Base-by-base conservation (phyloP, 2,113 vertebrate genomes). In the Chamaea fasciata region DNA sequence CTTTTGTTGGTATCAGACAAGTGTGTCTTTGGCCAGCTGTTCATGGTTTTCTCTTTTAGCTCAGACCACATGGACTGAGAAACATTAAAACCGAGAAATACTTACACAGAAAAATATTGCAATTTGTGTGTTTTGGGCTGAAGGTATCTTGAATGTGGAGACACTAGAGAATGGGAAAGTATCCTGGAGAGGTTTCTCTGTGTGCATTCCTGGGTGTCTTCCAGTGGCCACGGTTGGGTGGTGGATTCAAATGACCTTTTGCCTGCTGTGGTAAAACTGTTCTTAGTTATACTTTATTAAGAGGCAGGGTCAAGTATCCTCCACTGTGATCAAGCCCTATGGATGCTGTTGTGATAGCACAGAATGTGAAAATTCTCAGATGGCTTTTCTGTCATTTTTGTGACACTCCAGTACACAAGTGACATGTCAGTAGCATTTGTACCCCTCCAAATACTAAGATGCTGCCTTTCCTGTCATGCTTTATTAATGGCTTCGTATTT, bases 21-120 rank as follows among this genome's bases (percentile, higher is more conserved):
- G 12, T 74, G 20, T 14, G 5, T 35, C 14, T 75, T 50, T 18
- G 28, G 19, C 11, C 17, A 33, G 8, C 27, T 71, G 18, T 41
- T 79, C 33, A 47, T 74, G 14, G 3, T 57, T 69, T 88, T 27
- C 3, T 52, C 1, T 46, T 81, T 83, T 44, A 37, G 33, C 7
- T 8, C 26, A 22, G 2, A 30, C 8, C 11, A 5, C 18, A 26
- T 1, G 28, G 22, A 59, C 9, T 0, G 0, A 52, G 27, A 30
- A 63, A 64, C 5, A 7, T 62, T 56, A 33, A 55, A 68, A 24
- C 10, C 42, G 35, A 60, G 35, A 73, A 69, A 84, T 31, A 64
- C 20, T 73, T 64, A 31, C 20, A 17, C 18, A 41, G 31, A 19
- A 73, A 60, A 77, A 53, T 8, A 6, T 14, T 37, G 46, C 11